phyloP scores from a whole-genome alignment of 1,140 invertebrate species.

The Calephelis nemesis region DNA sequence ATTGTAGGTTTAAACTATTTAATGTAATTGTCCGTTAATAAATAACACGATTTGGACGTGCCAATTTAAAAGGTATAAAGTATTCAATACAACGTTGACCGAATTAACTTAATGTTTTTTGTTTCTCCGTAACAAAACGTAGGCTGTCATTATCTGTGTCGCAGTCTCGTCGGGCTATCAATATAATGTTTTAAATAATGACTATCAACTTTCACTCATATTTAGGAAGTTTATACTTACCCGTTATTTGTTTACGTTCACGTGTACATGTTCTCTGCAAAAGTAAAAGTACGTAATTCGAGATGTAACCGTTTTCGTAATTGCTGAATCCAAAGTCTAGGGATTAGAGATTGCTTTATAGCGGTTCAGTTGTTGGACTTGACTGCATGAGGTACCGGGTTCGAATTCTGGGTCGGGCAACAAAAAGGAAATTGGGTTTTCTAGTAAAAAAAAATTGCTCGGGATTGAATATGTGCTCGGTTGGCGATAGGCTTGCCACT shows the following conservation, averaged over 20 bases:
- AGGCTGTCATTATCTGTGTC: constrained; percentile 52
- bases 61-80: background rate
- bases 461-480: too few species aligned
- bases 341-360: background rate
- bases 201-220: constrained; percentile 55
- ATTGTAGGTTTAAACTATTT: background rate
- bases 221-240: constrained; percentile 40
- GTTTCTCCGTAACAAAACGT: constrained; percentile 47
- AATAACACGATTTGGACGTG: background rate
- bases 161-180: constrained; percentile 43
- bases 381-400: too few species aligned
- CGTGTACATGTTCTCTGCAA: constrained; percentile 12
- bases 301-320: background rate
- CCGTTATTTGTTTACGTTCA: constrained; percentile 24
- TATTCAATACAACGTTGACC: constrained; percentile 24
- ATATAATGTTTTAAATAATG: constrained; percentile 58
- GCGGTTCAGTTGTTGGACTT: too few species aligned
- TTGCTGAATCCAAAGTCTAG: background rate
- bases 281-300: constrained; percentile 16
- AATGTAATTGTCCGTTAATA: background rate
- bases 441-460: too few species aligned
- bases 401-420: too few species aligned
- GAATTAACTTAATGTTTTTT: constrained; percentile 42
- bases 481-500: too few species aligned
- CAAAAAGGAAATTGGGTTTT: too few species aligned